Percentiles rank a stretch among this genome's conserved stretches.
phyloP scores from a whole-genome alignment of 2,113 vertebrate genomes.

The Leiothrix lutea region DNA sequence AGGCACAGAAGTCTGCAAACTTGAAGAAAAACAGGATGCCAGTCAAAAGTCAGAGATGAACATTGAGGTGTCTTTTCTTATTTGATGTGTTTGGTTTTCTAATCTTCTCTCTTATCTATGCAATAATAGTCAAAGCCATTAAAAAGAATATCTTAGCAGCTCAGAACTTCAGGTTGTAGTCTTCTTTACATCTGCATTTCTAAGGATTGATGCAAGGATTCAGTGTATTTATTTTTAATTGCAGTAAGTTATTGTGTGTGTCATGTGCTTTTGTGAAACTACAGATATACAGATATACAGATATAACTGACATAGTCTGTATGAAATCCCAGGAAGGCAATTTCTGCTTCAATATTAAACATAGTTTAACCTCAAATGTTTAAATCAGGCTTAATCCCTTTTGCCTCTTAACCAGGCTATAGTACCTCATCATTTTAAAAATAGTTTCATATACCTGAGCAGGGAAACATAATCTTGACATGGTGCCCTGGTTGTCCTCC shows the following conservation, averaged over 20 bases:
- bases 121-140: background rate
- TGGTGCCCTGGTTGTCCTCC: background rate
- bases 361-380: conserved; percentile 9
- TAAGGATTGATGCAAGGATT: background rate
- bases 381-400: conserved; percentile 15
- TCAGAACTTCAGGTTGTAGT: background rate
- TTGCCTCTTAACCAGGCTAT: background rate
- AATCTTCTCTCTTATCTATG: background rate
- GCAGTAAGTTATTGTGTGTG: background rate
- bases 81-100: background rate
- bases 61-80: background rate
- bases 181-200: background rate
- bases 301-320: background rate
- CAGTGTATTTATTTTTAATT: background rate
- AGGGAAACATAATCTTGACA: background rate
- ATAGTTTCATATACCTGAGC: background rate
- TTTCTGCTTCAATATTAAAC: conserved; percentile 28
- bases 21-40: background rate
- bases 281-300: background rate
- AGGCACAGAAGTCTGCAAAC: background rate
- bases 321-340: background rate
- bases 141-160: background rate
- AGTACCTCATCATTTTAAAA: conserved; percentile 14
- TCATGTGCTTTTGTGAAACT: background rate
- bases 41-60: background rate